Evolutionary conservation across 2,888 invertebrate genomes (phyloP).

Genomic region (Proisotoma minuta): DNA sequence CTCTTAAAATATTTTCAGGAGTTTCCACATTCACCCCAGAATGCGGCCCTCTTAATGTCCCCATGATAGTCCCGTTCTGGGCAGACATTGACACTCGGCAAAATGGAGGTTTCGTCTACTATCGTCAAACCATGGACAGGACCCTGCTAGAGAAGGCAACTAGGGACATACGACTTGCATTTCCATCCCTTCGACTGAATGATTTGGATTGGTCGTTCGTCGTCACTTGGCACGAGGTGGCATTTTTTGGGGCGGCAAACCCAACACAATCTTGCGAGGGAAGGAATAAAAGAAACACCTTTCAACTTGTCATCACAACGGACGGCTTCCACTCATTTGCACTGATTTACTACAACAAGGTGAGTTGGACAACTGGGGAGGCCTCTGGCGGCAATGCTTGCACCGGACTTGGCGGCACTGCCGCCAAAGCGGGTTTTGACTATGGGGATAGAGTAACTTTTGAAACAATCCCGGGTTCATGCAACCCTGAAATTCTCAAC

Average conservation of each 20-base stretch:
- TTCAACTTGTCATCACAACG: slow-evolving; percentile 24
- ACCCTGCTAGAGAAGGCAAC: background rate
- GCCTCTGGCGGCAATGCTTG: slow-evolving; percentile 12
- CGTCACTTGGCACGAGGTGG: background rate
- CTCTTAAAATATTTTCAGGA: slow-evolving; percentile 10
- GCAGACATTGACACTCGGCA: slow-evolving; percentile 7
- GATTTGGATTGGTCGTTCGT: slow-evolving; percentile 3
- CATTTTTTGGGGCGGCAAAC: background rate
- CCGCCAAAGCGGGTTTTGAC: too few relatives aligned
- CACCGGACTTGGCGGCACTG: background rate
- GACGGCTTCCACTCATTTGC: slow-evolving; percentile 37
- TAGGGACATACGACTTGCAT: background rate
- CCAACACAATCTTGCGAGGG: background rate
- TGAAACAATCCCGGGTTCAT: too few relatives aligned
- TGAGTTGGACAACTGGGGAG: slow-evolving; percentile 34
- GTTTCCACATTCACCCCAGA: slow-evolving; percentile 8
- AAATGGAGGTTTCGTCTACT: background rate
- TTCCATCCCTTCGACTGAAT: background rate
- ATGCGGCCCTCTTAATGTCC: slow-evolving; percentile 11
- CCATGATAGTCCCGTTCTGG: slow-evolving; percentile 33
- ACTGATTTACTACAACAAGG: slow-evolving; percentile 29
- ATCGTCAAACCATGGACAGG: background rate
- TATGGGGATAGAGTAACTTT: too few relatives aligned
- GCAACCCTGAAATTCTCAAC: too few relatives aligned
- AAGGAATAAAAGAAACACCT: slow-evolving; percentile 23